Evolutionary conservation across 1,140 invertebrate species (phyloP), one percentile per base, ranked within the genome.

Genomic region (Drosophila tsacasi): DNA sequence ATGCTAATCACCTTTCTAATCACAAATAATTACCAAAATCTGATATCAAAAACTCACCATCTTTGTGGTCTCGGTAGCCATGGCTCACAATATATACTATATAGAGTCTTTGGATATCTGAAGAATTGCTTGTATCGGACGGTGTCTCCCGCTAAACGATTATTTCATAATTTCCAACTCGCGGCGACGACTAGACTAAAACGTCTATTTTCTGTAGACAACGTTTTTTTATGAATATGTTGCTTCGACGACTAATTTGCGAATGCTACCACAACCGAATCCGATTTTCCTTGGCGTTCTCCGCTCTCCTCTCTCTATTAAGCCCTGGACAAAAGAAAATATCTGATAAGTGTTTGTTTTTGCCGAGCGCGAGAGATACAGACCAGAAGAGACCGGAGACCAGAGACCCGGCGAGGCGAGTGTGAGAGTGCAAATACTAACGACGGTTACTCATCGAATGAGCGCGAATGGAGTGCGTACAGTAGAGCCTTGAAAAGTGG

Each of bases 251-350:
- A 71, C 68, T 80, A 89, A 74, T 77, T 69, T 69, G 68, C 80
- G 80, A 87, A 80, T 89, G 83, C 59, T 75, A 71, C 54, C 52
- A 77, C 76, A 77, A 68, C 52, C 71, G 57, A 60, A 72, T 46
- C 67, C 47, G 67, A 74, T 64, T 80, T 68, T 77, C 67, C 80
- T 80, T 71, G 23, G 59, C 61, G 57, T 83, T 87, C 68, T 50
- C 68, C 67, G 32, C 76, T 71, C 64, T 58, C 62, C 49, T 58
- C 62, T 69, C 76, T 83, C 68, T 76, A 65, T 68, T 79, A 77
- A 79, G 81, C 77, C 81, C 77, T 80, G 78, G 57, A 75, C 63
- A 81, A 87, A 87, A 68, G 83, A 81, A 87, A 87, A 86, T 87
- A 74, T 86, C 47, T 85, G 83, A 86, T 86, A 86, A 82, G 61